Conservation (phyloP, 2,888 invertebrate genomes). For the Acheta domesticus region DNA sequence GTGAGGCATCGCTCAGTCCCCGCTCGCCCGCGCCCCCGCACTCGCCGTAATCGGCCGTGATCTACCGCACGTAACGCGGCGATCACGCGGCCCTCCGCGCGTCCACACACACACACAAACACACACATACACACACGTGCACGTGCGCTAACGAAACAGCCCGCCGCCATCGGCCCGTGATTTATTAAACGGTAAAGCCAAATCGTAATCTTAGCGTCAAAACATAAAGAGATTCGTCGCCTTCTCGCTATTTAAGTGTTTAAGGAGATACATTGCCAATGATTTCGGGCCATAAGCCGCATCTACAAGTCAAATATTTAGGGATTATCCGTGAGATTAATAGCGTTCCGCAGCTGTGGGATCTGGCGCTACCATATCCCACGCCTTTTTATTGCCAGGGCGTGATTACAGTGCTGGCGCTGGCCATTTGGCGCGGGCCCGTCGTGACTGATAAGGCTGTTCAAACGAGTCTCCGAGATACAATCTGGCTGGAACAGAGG, state of each 20-base stretch:
- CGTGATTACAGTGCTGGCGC: no score
- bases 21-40: no score
- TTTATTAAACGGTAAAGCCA: not conserved
- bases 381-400: no score
- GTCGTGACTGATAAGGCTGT: no score
- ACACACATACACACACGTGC: not conserved
- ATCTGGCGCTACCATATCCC: no score
- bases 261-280: not conserved
- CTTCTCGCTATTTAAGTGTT: not conserved
- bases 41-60: not conserved
- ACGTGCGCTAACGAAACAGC: not conserved
- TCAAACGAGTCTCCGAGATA: no score
- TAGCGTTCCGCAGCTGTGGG: no score
- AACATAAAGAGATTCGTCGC: conserved; percentile 7
- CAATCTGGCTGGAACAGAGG: no score
- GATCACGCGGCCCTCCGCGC: not conserved
- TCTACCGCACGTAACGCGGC: not conserved
- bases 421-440: no score
- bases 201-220: conserved; percentile 18
- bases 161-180: not conserved
- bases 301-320: conserved; percentile 1
- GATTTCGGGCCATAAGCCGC: not conserved
- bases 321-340: not conserved
- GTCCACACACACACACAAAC: not conserved
- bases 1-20: no score